Base-by-base conservation (phyloP, 2,113 vertebrate species). In the Pipa parva region DNA sequence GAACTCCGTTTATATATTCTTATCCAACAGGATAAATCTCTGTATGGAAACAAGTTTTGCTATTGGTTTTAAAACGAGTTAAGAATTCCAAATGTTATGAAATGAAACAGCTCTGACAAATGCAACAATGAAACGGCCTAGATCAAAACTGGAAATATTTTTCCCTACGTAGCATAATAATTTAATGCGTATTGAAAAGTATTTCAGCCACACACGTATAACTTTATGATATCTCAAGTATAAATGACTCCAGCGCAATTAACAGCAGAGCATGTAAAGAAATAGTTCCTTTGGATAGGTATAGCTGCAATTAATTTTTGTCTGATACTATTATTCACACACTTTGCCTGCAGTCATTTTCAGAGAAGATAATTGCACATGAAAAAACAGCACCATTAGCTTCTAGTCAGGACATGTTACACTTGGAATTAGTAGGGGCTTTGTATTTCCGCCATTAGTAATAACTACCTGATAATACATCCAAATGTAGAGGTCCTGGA, bases 341-440 rank as follows among this genome's bases (percentile, higher is more conserved):
- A 42, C 60, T 61, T 54, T 45, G 48, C 48, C 50, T n/a, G 24
- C 59, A 45, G 59, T 50, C 33, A 45, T 22, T 59, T 60, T 69
- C 61, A 50, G 48, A 70, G 58, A 42, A 61, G 57, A 70, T 70
- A 70, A 70, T 70, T 70, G 66, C 33, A 70, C 25, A 59, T 68
- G 59, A 51, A 51, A 6, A 68, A 36, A 50, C 28, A n/a, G 33
- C 18, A 20, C 51, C 49, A 61, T 70, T 70, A 70, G 48, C 31
- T 51, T 31, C 66, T 21, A 70, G 66, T 70, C 66, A 61, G 66
- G 54, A 70, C 66, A 70, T 61, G 66, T 70, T 70, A 59, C 21
- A 21, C 22, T 42, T 36, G 49, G 48, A 60, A 70, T 70, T 70
- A 70, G 66, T 45, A 45, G 26, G 56, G 10, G 17, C 66, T 54